phyloP scores from a whole-genome alignment of 2,888 invertebrate species.

The Meiosimyza decipiens region DNA sequence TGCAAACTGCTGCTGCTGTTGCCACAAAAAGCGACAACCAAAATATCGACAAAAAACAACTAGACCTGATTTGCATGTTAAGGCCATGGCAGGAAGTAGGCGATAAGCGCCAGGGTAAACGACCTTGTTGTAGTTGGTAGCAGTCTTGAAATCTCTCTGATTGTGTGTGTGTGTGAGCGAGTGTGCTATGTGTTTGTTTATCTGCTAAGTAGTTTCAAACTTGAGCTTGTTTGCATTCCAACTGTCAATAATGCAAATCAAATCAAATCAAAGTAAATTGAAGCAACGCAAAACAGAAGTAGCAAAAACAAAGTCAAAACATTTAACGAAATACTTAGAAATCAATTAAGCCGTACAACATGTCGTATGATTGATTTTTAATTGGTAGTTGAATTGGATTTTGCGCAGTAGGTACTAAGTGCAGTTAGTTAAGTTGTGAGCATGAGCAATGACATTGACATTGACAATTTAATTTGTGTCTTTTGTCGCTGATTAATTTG shows the following conservation, averaged over 20 bases:
- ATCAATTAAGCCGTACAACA: not conserved
- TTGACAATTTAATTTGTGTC: not conserved
- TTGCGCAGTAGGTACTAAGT: no score
- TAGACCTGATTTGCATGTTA: constrained; percentile 24
- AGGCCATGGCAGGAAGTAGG: not conserved
- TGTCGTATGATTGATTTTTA: constrained; percentile 19
- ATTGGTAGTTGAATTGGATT: not conserved
- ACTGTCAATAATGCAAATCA: no score
- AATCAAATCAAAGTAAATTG: no score
- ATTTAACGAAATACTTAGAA: no score
- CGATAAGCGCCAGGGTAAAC: not conserved
- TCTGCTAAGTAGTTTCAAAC: not conserved
- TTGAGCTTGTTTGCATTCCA: no score
- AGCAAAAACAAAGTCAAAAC: no score
- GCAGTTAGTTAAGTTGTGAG: no score
- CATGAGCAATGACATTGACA: no score
- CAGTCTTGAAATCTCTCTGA: no score
- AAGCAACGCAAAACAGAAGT: no score
- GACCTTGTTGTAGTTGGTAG: no score
- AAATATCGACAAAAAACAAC: not conserved
- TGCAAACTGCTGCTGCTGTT: constrained; percentile 4
- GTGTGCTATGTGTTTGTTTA: not conserved
- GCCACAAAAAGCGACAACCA: not conserved
- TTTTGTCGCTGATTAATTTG: not conserved
- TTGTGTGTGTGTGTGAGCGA: no score